These are phyloP conservation scores for Cephus pulcher DNA, from an alignment of 2,888 invertebrate genomes.

Conservation along the genomic window DNA sequence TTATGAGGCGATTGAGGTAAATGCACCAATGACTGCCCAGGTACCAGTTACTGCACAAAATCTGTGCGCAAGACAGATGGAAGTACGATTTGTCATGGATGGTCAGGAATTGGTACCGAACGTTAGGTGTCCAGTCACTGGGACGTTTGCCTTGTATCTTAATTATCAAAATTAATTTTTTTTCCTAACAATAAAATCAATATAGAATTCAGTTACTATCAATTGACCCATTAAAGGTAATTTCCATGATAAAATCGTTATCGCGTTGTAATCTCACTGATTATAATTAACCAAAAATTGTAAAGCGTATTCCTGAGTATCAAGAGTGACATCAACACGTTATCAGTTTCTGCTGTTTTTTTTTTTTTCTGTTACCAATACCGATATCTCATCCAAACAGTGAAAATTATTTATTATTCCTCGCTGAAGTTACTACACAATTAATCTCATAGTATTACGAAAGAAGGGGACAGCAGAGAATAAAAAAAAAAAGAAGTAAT, in stretches of 20 bases:
- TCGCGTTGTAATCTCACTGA: neutral
- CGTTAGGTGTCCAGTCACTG: no score
- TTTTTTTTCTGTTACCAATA: neutral
- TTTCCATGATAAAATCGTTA: neutral
- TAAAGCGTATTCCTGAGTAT: neutral
- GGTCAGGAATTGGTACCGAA: no score
- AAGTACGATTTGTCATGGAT: no score
- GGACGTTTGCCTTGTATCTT: neutral
- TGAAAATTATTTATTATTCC: conserved; percentile 34
- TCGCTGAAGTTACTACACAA: conserved; percentile 31
- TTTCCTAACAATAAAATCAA: neutral
- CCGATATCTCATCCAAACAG: conserved; percentile 19
- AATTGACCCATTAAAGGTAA: neutral
- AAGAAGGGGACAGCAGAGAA: conserved; percentile 20
- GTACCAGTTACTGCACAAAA: no score
- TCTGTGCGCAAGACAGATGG: no score
- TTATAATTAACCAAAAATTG: neutral
- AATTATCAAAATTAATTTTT: neutral
- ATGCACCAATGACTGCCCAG: no score
- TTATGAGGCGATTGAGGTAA: neutral
- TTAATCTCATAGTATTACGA: conserved; percentile 40
- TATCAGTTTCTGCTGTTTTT: neutral
- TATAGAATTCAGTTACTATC: neutral
- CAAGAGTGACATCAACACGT: neutral
- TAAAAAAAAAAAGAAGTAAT: conserved; percentile 14